Conservation (phyloP, 2,888 invertebrate species). For the Clepsis dumicolana region DNA sequence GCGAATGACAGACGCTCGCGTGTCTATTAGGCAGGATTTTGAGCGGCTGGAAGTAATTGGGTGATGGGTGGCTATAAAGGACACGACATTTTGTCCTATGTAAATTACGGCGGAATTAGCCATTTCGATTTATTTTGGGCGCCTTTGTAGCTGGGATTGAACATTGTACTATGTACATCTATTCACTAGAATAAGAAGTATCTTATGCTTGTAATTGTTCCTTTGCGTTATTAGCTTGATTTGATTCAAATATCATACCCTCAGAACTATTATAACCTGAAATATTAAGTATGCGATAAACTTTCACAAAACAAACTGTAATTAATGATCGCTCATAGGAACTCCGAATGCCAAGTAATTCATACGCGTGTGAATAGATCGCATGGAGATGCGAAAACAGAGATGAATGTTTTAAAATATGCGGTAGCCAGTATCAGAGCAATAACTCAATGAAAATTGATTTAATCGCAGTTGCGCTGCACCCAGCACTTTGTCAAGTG, state of each 20-base stretch:
- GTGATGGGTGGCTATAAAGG: background rate
- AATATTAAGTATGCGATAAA: background rate
- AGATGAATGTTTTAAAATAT: constrained; percentile 44
- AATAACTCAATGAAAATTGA: constrained; percentile 59
- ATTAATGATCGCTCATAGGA: background rate
- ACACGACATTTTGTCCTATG: background rate
- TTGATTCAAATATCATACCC: too few relatives aligned
- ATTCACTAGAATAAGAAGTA: too few relatives aligned
- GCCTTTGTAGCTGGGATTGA: too few relatives aligned
- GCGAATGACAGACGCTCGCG: constrained; percentile 60
- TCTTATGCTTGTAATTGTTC: too few relatives aligned
- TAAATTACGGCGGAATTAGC: background rate
- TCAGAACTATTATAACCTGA: too few relatives aligned
- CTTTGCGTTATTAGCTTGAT: too few relatives aligned
- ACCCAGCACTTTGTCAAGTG: constrained; percentile 76
- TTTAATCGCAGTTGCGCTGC: constrained; percentile 65
- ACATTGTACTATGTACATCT: too few relatives aligned
- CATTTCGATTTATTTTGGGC: background rate
- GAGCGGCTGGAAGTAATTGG: constrained; percentile 12
- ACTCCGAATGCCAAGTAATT: background rate
- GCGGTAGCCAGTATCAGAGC: constrained; percentile 44
- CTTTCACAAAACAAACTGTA: background rate
- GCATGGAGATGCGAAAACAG: constrained; percentile 37
- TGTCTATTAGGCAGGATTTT: constrained; percentile 39
- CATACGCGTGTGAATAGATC: constrained; percentile 29